phyloP scores from a whole-genome alignment of 2,113 vertebrate genomes.

The Brevimyrus niger region DNA sequence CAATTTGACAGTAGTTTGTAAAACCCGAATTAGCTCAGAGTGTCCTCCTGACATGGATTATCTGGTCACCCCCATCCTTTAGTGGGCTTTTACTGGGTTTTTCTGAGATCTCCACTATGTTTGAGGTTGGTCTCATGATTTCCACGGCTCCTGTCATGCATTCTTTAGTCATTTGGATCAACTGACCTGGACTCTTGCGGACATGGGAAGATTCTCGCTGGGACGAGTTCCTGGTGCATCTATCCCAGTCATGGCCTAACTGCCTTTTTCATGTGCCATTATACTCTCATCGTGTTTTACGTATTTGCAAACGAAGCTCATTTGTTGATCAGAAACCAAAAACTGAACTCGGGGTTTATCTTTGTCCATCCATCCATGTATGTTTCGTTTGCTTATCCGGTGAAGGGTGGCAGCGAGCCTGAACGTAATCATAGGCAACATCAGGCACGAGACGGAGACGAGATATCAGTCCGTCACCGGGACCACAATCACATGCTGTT shows the following conservation, averaged over 20 bases:
- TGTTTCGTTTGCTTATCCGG: neutral
- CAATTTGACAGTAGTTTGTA: too few species aligned
- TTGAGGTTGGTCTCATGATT: constrained; percentile 2
- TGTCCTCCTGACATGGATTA: too few species aligned
- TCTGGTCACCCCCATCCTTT: too few species aligned
- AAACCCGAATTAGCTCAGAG: too few species aligned
- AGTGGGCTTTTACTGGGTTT: neutral
- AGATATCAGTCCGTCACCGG: neutral
- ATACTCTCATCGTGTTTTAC: neutral
- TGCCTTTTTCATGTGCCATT: neutral
- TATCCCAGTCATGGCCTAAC: neutral
- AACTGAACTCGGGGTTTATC: neutral
- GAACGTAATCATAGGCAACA: neutral
- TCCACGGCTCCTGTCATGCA: neutral
- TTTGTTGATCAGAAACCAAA: neutral
- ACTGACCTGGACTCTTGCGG: neutral
- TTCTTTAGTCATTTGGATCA: neutral
- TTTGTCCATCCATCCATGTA: neutral
- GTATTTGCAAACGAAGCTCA: neutral
- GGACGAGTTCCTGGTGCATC: neutral
- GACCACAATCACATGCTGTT: neutral
- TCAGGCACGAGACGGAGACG: neutral
- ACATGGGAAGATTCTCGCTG: neutral
- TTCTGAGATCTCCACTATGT: neutral
- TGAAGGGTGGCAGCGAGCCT: neutral